Percentiles rank a stretch among this genome's conserved stretches.
Conservation (phyloP, 64 coral and sea anemone species). For the Montipora sp. region DNA sequence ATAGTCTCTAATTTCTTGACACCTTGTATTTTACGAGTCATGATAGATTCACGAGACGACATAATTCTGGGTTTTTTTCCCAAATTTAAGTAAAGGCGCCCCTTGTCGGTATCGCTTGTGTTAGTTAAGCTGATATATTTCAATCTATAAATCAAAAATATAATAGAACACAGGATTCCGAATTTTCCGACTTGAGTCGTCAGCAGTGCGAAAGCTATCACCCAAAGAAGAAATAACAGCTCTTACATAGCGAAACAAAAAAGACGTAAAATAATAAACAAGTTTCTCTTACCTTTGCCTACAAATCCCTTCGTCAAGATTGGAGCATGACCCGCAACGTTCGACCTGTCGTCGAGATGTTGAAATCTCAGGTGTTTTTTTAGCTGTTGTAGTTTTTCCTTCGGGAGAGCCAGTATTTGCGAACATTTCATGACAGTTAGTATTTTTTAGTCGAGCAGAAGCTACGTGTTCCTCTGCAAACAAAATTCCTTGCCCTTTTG, state of each 20-base stretch:
- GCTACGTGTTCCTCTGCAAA: conserved; percentile 13
- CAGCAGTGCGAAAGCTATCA: neutral
- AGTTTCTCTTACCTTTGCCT: conserved; percentile 1
- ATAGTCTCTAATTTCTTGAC: neutral
- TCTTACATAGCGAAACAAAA: neutral
- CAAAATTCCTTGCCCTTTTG: conserved; percentile 1
- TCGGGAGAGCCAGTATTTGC: neutral
- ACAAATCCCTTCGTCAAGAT: neutral
- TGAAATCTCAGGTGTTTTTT: conserved; percentile 14
- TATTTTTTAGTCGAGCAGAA: neutral
- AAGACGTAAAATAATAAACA: conserved; percentile 21
- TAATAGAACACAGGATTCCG: neutral
- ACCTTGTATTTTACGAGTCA: neutral
- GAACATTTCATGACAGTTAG: neutral
- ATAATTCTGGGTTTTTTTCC: neutral
- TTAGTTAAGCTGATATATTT: neutral
- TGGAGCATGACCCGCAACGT: neutral
- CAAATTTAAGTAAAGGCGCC: neutral
- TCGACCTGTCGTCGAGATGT: conserved; percentile 40
- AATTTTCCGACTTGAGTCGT: neutral
- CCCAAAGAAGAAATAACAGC: neutral
- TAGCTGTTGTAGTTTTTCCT: neutral
- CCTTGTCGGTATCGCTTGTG: neutral
- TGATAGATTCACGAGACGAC: neutral
- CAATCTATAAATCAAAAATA: neutral